Conservation (phyloP, 2,113 vertebrate genomes). For the Rhizomys pruinosus region DNA sequence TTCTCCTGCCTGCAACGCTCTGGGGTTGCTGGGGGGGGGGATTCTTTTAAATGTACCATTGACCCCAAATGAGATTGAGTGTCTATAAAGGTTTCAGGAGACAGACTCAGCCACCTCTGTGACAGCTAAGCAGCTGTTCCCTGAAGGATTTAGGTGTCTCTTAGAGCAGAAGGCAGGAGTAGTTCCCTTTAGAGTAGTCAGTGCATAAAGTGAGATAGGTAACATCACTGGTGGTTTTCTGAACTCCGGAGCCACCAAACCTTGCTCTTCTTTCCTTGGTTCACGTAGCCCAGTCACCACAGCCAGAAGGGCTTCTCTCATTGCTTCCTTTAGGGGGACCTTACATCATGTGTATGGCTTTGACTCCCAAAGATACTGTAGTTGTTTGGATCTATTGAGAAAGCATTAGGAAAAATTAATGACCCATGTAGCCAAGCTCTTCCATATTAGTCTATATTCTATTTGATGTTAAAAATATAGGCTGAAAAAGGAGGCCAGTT, state of each 20-base stretch:
- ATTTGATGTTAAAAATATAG: not conserved
- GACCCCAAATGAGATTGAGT: not conserved
- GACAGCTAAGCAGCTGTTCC: not conserved
- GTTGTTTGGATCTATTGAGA: not conserved
- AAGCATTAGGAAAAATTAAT: conserved; percentile 32
- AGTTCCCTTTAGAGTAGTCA: not conserved
- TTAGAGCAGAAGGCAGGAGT: not conserved
- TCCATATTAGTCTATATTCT: not conserved
- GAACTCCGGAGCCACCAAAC: not conserved
- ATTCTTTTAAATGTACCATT: not conserved
- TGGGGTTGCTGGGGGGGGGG: too few relatives aligned
- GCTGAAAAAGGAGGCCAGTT: conserved; percentile 10
- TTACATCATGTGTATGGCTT: not conserved
- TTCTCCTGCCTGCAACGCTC: too few relatives aligned
- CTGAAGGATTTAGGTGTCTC: not conserved
- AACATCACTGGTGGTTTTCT: not conserved
- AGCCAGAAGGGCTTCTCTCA: not conserved
- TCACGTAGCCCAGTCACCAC: not conserved
- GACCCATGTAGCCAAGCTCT: not conserved
- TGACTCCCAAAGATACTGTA: not conserved
- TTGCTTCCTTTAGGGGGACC: not conserved
- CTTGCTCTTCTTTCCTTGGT: not conserved
- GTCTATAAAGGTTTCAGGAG: not conserved
- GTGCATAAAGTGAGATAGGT: not conserved
- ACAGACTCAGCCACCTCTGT: not conserved